Base-by-base conservation (phyloP, 2,797 vertebrate genomes). In the Bucorvus abyssinicus region DNA sequence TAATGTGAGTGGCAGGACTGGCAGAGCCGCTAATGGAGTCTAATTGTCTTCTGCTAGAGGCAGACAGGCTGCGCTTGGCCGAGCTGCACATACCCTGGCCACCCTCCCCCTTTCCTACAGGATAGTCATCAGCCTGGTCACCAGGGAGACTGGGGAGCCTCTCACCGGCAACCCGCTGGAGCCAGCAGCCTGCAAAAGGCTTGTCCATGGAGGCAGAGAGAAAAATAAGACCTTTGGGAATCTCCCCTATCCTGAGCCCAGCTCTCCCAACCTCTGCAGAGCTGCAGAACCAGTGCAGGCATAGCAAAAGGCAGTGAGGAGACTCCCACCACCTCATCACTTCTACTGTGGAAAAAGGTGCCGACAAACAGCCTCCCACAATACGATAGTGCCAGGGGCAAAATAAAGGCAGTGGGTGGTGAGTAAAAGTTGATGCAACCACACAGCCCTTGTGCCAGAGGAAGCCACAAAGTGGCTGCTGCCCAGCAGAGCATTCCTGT, bases 31-130 rank as follows among this genome's bases (percentile, higher is more conserved):
- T 93, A 89, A 95, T 86, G 91, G 95, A 91, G 71, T 49, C 73
- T 91, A 94, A 96, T 87, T 94, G 94, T 76, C 73, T 94, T 63
- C 92, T 91, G 93, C 90, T 76, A 63, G 61, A 84, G 42, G 81
- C 69, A 91, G 93, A 52, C 74, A 36, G 83, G 92, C 86, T 84
- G 91, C 27, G 12, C 75, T 42, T 19, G 5, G 60, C n/a, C 3
- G 2, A 93, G 73, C 42, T 63, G 61, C 79, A 59, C 3, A 1
- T 29, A 79, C 69, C 78, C 69, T 75, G 63, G 53, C 65, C 82
- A 36, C 78, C 38, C 40, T 32, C 32, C 15, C 53, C 24, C 44
- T 87, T 57, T 90, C 40, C 53, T 53, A 14, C 53, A 92, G 82
- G 61, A 64, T 4, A 91, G 76, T 42, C 56, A 90, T 20, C 76